Evolutionary conservation across 2,113 vertebrate genomes (phyloP), one percentile per base, ranked within the genome.

Genomic region (Micronisus gabar): DNA sequence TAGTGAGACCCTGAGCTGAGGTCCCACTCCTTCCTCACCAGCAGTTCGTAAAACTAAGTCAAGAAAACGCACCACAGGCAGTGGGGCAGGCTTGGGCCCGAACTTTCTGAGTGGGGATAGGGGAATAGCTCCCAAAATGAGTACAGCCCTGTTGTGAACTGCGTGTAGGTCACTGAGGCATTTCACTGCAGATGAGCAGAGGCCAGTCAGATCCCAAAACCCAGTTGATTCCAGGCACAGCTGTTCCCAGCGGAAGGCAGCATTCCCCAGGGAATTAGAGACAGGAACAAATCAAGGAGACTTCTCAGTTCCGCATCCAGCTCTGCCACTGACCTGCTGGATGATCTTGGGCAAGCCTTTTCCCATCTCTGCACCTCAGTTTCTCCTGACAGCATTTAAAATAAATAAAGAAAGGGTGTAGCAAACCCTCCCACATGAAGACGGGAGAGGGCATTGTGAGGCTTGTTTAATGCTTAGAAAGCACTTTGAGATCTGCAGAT

Each of bases 381-480:
- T 96, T 95, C 81, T 91, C 70, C 81, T 55, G 84, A 91, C 67
- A 88, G 81, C 56, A 22, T 66, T 96, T 92, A 76, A 95, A 96
- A 95, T 94, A 92, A 94, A 95, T 56, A 86, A 85, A 89, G 71
- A 80, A 93, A 88, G 93, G 81, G 97, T 91, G 94, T 88, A 97
- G 78, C 86, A 93, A 94, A 94, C 59, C 95, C 93, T 95, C 94
- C 92, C 85, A 93, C 85, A 84, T 61, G 70, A 86, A 91, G 76
- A 88, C 70, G 32, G 76, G 91, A 96, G 95, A 97, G 83, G 93
- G 90, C 91, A 95, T 96, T 80, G 94, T 71, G 93, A 97, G 95
- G 94, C 91, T 95, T 93, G 96, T 91, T 94, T 96, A 96, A 94
- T 96, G 97, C 93, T 97, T 97, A 96, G 96, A 96, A 97, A 97